Conservation (phyloP, 2,888 invertebrate genomes). For the Troglohyphantes excavatus region DNA sequence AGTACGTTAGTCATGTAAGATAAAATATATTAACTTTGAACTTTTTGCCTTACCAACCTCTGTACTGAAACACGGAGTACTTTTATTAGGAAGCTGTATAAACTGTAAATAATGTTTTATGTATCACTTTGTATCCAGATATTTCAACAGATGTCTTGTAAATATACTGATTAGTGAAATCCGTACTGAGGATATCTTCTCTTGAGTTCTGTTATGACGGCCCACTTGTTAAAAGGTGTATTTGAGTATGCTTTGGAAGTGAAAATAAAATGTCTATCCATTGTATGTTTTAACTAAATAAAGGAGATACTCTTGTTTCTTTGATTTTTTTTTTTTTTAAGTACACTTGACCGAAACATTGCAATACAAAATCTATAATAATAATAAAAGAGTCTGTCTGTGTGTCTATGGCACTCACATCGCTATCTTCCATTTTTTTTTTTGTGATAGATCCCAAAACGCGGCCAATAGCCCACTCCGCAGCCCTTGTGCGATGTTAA, state of each 20-base stretch:
- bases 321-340: neutral
- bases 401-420: too few species aligned
- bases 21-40: constrained; percentile 19
- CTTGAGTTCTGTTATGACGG: neutral
- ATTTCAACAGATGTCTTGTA: constrained; percentile 15
- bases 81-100: constrained; percentile 13
- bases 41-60: constrained; percentile 11
- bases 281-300: neutral
- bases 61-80: neutral
- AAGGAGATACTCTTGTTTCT: neutral
- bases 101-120: constrained; percentile 32
- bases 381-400: too few species aligned
- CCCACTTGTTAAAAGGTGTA: neutral
- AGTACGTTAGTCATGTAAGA: constrained; percentile 68
- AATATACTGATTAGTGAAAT: neutral
- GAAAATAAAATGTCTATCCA: neutral
- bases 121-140: neutral
- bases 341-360: too few species aligned
- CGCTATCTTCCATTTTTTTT: too few species aligned
- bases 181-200: neutral
- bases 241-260: neutral
- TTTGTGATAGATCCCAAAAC: too few species aligned
- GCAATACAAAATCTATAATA: too few species aligned
- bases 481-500: too few species aligned
- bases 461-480: too few species aligned